Evolutionary conservation across 2,888 invertebrate genomes (phyloP).

Genomic region (Exocentrus adspersus): DNA sequence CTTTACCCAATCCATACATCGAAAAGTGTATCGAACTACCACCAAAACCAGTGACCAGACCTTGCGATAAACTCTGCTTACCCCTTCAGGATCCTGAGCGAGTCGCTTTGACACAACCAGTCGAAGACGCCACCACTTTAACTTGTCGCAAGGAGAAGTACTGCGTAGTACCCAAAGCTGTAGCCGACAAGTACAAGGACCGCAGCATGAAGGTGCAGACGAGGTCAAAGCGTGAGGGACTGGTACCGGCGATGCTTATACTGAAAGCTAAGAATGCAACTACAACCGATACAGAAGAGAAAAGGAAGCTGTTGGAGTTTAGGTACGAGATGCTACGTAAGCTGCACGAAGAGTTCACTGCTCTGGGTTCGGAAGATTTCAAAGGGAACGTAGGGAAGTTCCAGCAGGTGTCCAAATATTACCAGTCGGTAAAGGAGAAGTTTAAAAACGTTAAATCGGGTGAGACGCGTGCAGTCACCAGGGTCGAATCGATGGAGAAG

Average conservation of each 20-base stretch:
- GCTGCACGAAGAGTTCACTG: slow-evolving; percentile 21
- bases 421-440: not conserved
- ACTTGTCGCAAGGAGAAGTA: slow-evolving; percentile 13
- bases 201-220: not conserved
- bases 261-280: not conserved
- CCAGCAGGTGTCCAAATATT: slow-evolving; percentile 1
- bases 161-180: not conserved
- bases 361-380: not conserved
- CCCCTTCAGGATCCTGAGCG: slow-evolving; percentile 17
- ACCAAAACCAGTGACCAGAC: not conserved
- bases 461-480: not conserved
- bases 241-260: not conserved
- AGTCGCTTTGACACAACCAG: not conserved
- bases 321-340: slow-evolving; percentile 21
- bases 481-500: not conserved
- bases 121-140: slow-evolving; percentile 18
- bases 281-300: not conserved
- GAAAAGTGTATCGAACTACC: not conserved
- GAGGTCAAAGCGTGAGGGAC: not conserved
- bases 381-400: slow-evolving; percentile 6
- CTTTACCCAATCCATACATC: not conserved
- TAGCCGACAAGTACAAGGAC: not conserved
- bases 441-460: not conserved
- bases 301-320: slow-evolving; percentile 6
- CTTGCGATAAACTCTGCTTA: slow-evolving; percentile 22